Evolutionary conservation across 2,113 vertebrate species (phyloP).

Genomic region (Mormoops blainvillei): DNA sequence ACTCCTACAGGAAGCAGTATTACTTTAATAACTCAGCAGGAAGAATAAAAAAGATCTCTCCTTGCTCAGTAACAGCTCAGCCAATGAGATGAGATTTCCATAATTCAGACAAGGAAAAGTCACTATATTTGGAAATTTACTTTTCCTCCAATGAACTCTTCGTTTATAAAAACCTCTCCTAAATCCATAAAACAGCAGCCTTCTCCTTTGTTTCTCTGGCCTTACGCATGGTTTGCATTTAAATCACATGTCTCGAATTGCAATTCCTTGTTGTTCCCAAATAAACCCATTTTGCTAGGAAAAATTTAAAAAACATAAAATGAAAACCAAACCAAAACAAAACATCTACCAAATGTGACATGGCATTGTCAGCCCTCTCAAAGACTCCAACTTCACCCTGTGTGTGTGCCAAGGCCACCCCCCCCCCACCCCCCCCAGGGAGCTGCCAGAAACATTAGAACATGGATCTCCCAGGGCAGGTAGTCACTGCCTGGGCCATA

Average conservation of each 20-base stretch:
- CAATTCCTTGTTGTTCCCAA: background rate
- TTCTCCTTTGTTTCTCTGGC: background rate
- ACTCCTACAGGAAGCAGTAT: background rate
- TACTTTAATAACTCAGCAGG: background rate
- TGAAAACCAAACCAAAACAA: background rate
- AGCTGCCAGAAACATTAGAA: background rate
- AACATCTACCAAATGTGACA: background rate
- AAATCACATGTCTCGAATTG: background rate
- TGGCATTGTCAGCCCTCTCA: background rate
- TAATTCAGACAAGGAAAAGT: background rate
- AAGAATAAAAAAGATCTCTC: background rate
- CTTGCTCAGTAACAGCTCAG: background rate
- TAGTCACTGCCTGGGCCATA: background rate
- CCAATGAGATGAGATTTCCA: background rate
- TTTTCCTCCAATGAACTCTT: background rate
- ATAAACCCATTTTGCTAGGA: background rate
- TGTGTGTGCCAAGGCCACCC: background rate
- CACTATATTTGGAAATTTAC: background rate
- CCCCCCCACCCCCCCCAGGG: fast-evolving
- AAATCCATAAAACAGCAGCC: background rate
- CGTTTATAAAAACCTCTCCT: background rate
- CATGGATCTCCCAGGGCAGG: background rate
- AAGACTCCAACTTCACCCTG: background rate
- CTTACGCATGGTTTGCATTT: background rate
- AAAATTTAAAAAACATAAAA: background rate